Evolutionary conservation across 2,888 invertebrate species (phyloP), one percentile per base, ranked within the genome.

Genomic region (Himalopsyche kuldschensis): DNA sequence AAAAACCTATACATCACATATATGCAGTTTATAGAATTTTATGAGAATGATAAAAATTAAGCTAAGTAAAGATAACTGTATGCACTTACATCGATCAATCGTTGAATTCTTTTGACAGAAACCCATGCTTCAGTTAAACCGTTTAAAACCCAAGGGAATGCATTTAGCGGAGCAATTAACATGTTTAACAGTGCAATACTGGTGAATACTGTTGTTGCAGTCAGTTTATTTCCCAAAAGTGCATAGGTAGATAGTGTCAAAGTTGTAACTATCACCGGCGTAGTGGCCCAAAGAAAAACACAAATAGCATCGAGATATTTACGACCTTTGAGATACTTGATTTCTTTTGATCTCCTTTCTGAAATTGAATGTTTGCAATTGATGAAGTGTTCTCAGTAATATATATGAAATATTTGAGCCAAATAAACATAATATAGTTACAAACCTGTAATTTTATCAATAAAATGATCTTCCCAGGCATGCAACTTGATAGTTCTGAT

Each of bases 281-380:
- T 99, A 0, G 98, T 97, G 0, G 99, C 99, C 99, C 99, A 99
- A 89, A 99, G 96, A 89, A 97, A 99, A 17, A 99, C 99, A 90
- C 99, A 99, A 84, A 98, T 90, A 0, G 99, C 99, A 91, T 99
- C 99, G 87, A 99, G 90, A 90, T 99, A 99, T 91, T 99, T 99
- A 84, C 98, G 93, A 10, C 95, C 95, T 87, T 95, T 95, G 83
- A 98, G 90, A 89, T 95, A 96, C 83, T 93, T 93, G 79, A 98
- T 89, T 91, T 98, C 98, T 75, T 91, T 91, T 27, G 90, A 90
- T 78, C 96, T 93, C 24, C 94, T 90, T 87, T 92, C 95, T 96
- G 88, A 89, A 89, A 86, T 55, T 32, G 5, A 30, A 76, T 47
- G 31, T 1, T 15, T 69, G 10, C 4, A 3, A 1, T 10, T 11